Evolutionary conservation across 1,140 invertebrate genomes (phyloP).

Genomic region (Melanaphis sacchari): DNA sequence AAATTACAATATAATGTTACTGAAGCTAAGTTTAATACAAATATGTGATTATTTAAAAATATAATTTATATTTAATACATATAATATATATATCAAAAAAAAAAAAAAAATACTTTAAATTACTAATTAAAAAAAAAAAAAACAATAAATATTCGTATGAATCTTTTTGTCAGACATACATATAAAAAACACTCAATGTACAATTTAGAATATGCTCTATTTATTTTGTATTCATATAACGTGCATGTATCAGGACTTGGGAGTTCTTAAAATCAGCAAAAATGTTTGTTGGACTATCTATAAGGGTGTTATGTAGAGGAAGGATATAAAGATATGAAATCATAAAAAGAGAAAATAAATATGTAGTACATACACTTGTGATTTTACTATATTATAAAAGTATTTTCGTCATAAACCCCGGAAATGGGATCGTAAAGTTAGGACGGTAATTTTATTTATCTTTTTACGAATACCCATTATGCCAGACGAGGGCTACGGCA

Average conservation of each 20-base stretch:
- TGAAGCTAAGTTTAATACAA: no score
- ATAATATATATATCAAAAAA: no score
- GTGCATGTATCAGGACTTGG: neutral
- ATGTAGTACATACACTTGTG: conserved; percentile 28
- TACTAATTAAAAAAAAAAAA: neutral
- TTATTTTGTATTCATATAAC: neutral
- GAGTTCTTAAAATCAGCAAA: neutral
- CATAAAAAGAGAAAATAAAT: conserved; percentile 31
- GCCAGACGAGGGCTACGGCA: neutral
- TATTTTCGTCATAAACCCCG: conserved; percentile 30
- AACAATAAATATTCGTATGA: neutral
- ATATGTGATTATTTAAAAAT: no score
- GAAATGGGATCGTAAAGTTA: conserved; percentile 47
- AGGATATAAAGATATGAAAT: conserved; percentile 39
- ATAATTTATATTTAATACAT: no score
- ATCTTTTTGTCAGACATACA: neutral
- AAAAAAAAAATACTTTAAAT: no score
- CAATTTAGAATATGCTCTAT: neutral
- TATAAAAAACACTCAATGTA: neutral
- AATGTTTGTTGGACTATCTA: neutral
- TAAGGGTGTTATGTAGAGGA: neutral
- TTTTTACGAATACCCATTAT: conserved; percentile 45
- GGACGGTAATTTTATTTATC: conserved; percentile 51
- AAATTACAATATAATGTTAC: no score
- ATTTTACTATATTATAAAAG: conserved; percentile 51